A percentile compares a stretch with the other conserved stretches of the same genome.
Conservation (phyloP, 1,140 invertebrate genomes). For the Solen grandis region DNA sequence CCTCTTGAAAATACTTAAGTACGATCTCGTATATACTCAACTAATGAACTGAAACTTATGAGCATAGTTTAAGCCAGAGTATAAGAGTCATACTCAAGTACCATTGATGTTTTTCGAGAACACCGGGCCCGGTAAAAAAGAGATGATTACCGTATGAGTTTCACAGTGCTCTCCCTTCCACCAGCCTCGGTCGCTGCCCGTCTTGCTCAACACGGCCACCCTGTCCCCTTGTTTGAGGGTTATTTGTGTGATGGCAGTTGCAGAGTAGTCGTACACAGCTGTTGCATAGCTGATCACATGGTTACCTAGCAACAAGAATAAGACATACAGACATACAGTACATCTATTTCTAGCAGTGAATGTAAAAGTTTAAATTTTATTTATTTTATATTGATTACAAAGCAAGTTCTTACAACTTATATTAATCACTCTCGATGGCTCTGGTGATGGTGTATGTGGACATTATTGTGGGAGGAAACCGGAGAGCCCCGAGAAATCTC, state of each 20-base stretch:
- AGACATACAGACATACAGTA: slow-evolving; percentile 4
- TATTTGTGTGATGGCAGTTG: slow-evolving; percentile 88
- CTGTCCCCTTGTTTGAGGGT: slow-evolving; percentile 89
- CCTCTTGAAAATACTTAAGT: too few relatives aligned
- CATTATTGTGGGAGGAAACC: too few relatives aligned
- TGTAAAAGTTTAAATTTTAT: too few relatives aligned
- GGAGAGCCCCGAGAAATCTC: too few relatives aligned
- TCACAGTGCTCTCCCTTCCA: slow-evolving; percentile 90
- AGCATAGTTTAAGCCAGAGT: not conserved
- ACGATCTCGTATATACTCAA: too few relatives aligned
- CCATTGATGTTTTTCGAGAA: too few relatives aligned
- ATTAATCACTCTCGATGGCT: too few relatives aligned
- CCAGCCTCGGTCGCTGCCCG: slow-evolving; percentile 90
- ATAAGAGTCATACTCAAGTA: not conserved
- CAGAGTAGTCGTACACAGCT: slow-evolving; percentile 81
- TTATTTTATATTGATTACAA: too few relatives aligned
- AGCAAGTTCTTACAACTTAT: too few relatives aligned
- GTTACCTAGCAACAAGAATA: slow-evolving; percentile 49
- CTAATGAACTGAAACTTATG: not conserved
- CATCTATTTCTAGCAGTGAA: too few relatives aligned
- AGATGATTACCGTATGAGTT: slow-evolving; percentile 83
- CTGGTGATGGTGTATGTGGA: too few relatives aligned
- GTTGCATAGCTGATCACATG: slow-evolving; percentile 80
- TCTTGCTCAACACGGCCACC: slow-evolving; percentile 89
- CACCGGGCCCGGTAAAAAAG: too few relatives aligned